These are phyloP conservation scores for Osmoderma eremita DNA, from an alignment of 2,888 invertebrate species.

Conservation along the genomic window DNA sequence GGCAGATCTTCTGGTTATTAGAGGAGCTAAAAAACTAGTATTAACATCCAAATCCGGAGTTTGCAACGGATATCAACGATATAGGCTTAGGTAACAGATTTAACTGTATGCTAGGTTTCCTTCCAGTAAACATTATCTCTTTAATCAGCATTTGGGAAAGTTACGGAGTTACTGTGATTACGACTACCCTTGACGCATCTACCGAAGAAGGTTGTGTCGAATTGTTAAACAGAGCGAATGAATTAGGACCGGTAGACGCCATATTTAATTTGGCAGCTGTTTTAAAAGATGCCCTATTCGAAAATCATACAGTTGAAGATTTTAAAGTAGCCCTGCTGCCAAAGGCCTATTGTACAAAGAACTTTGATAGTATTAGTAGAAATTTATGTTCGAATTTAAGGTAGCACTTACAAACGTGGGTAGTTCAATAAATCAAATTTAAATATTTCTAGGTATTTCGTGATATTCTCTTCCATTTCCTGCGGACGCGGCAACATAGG, in stretches of 20 bases:
- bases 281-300: slow-evolving; percentile 78
- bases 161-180: slow-evolving; percentile 74
- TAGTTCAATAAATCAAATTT: background rate
- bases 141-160: slow-evolving; percentile 68
- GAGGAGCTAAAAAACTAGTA: slow-evolving; percentile 82
- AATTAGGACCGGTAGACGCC: slow-evolving; percentile 78
- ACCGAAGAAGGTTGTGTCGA: slow-evolving; percentile 74
- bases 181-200: slow-evolving; percentile 79
- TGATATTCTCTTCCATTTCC: slow-evolving; percentile 90
- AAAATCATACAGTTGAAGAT: slow-evolving; percentile 77
- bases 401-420: background rate
- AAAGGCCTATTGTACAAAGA: slow-evolving; percentile 83
- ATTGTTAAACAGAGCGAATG: slow-evolving; percentile 73
- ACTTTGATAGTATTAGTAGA: slow-evolving; percentile 77
- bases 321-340: slow-evolving; percentile 77
- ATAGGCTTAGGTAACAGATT: slow-evolving; percentile 70
- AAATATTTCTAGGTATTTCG: slow-evolving; percentile 72
- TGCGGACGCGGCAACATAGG: slow-evolving; percentile 93
- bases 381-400: slow-evolving; percentile 66
- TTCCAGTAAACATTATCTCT: background rate
- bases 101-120: background rate
- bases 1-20: slow-evolving; percentile 83
- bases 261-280: slow-evolving; percentile 92
- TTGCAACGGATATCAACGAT: slow-evolving; percentile 82
- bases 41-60: slow-evolving; percentile 85